Evolutionary conservation across 2,113 vertebrate species (phyloP).

Genomic region (Ammodramus savannarum): DNA sequence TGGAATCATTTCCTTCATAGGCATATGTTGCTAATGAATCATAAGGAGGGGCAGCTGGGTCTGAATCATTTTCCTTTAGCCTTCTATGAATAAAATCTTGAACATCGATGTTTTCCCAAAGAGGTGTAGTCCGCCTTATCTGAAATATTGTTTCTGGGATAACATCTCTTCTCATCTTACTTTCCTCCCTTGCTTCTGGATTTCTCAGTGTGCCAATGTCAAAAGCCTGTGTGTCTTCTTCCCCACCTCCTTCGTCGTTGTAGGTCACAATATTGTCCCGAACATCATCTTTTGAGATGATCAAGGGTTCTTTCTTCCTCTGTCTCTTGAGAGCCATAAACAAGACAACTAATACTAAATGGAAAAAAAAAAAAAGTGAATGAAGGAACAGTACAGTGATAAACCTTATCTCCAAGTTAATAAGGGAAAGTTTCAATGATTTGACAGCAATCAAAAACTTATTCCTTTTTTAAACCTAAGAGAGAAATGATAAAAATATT

Average conservation of each 20-base stretch:
- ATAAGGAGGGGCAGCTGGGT: constrained; percentile 79
- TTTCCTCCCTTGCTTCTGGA: constrained; percentile 79
- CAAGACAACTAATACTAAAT: constrained; percentile 76
- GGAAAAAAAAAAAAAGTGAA: not conserved
- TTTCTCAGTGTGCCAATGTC: constrained; percentile 80
- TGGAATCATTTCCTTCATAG: constrained; percentile 78
- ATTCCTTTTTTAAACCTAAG: not conserved
- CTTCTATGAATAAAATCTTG: constrained; percentile 79
- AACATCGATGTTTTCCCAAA: constrained; percentile 80
- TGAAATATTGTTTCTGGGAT: constrained; percentile 81
- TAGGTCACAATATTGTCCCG: constrained; percentile 82
- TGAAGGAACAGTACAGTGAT: not conserved
- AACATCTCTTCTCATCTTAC: constrained; percentile 75
- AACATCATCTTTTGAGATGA: constrained; percentile 81
- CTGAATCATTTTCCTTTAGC: constrained; percentile 78
- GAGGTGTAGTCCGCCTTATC: constrained; percentile 69
- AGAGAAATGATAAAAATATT: not conserved
- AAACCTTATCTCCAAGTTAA: not conserved
- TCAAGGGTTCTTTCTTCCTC: constrained; percentile 79
- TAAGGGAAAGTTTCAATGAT: not conserved
- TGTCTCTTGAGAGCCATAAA: constrained; percentile 77
- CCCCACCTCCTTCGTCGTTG: constrained; percentile 82
- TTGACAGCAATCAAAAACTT: not conserved
- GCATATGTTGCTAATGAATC: constrained; percentile 81
- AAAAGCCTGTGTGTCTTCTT: constrained; percentile 83